These are phyloP conservation scores for Acanthosepion esculentum DNA, from an alignment of 2,888 invertebrate genomes.

Conservation along the genomic window DNA sequence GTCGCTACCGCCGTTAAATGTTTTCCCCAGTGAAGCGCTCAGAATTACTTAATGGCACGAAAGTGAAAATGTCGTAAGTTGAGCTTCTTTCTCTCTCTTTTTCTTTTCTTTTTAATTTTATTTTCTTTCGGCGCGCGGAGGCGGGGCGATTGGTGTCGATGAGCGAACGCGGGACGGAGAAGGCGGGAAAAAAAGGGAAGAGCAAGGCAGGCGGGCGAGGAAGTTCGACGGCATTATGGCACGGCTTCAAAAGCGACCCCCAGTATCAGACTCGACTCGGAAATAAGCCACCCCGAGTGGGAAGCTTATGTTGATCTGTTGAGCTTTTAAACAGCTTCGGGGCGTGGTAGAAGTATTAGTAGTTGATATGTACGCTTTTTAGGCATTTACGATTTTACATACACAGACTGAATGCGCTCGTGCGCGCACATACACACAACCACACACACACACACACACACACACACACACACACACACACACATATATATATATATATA, in stretches of 20 bases:
- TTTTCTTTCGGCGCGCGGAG: neutral
- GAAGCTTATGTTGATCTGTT: neutral
- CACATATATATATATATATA: too few relatives aligned
- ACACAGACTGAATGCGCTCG: neutral
- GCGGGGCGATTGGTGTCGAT: neutral
- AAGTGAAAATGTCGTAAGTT: constrained; percentile 6
- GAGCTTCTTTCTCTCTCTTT: neutral
- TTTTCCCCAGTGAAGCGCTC: neutral
- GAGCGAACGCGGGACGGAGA: constrained; percentile 16
- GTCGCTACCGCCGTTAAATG: neutral
- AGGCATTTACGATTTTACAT: neutral
- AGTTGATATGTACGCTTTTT: neutral
- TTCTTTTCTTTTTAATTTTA: neutral
- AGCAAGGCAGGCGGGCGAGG: too few relatives aligned
- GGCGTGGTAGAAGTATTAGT: constrained; percentile 33
- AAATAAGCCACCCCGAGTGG: constrained; percentile 33
- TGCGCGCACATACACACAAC: neutral
- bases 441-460: neutral
- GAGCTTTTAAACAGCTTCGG: neutral
- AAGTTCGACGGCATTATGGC: neutral
- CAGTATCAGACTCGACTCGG: constrained; percentile 13
- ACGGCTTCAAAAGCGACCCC: constrained; percentile 33
- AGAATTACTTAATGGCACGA: constrained; percentile 2
- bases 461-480: too few relatives aligned
- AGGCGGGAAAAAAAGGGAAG: neutral